Base-by-base conservation (phyloP, 2,888 invertebrate genomes). In the Cybosia mesomella region DNA sequence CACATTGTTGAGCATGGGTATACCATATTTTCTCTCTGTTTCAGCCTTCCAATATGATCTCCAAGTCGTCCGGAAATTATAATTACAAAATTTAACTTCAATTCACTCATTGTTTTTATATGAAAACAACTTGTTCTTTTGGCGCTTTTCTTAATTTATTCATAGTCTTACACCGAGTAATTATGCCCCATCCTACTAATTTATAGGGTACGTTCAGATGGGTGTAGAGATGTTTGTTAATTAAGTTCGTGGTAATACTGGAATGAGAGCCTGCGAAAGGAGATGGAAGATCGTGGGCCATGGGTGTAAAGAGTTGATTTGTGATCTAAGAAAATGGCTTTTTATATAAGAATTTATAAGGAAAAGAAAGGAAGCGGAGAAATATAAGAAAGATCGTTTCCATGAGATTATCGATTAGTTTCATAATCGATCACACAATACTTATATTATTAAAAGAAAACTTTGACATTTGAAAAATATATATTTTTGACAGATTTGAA, bases 151-250 rank as follows among this genome's bases (percentile, higher is more conserved):
- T 63, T 54, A 63, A 63, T 63, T 54, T 63, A 63, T 63, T 63
- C 63, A 63, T 63, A 63, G 63, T 63, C 63, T 63, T 63, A 21
- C 54, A 54, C 36, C 36, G 54, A 63, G 63, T 63, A 63, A 63
- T 63, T 63, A 63, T 54, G 22, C 54, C 22, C 54, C 36, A 63
- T 63, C 63, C 34, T 54, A 36, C 63, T 63, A 63, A 63, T 54
- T 54, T 54, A 63, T 63, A 54, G 10, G 21, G 22, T 54, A 63
- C 21, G 54, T 53, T 22, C 54, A 62, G 54, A 62, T 34, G 54
- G 34, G 18, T 53, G 54, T 54, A 53, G 54, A 36, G 54, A 54
- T 63, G 63, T 18, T 63, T 34, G 54, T 53, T 63, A 54, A 63
- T 63, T 63, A 63, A 54, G 63, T 63, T 54, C 36, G 0, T 24